Base-by-base conservation (phyloP, 2,888 invertebrate species). In the Lamproptera curius region DNA sequence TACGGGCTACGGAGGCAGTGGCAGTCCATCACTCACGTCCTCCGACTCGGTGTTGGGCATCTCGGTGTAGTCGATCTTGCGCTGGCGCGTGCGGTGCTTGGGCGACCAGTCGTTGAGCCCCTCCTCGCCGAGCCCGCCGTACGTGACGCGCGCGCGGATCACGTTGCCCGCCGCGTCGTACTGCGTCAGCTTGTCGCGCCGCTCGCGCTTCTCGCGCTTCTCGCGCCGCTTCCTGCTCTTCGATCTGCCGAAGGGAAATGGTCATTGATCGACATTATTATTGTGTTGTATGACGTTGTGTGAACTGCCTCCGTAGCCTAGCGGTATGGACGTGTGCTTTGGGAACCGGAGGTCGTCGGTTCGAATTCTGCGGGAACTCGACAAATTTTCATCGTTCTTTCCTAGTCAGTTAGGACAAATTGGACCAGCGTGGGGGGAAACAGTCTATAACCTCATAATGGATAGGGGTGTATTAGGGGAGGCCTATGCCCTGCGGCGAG, bases 21-120 rank as follows among this genome's bases (percentile, higher is more conserved):
- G 20, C 4, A 6, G 20, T 5, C 20, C 20, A 9, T 10, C 17
- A 82, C 81, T 85, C 64, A 92, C 93, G 71, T 92, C 94, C 66
- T 92, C 94, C 40, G 92, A 93, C 69, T 94, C 94, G 0, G 93
- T 92, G 54, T 92, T 92, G 42, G 92, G 89, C 65, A 90, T 91
- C 76, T 95, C 95, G 2, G 93, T 92, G 64, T 95, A 95, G 70
- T 93, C 92, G 52, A 93, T 93, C 75, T 92, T 92, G 59, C 90
- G 89, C 54, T 93, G 94, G 4, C 94, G 76, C 0, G 94, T 94
- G 55, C 93, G 83, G 63, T 93, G 89, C 42, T 91, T 89, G 49
- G 91, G 87, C 33, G 89, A 89, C 78, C 90, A 90, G 62, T 91
- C 91, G 68, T 90, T 90, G 41, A 73, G 47, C 13, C 10, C 68